Percentiles rank a stretch among this genome's conserved stretches.
These are phyloP conservation scores for Patella depressa DNA, from an alignment of 2,888 invertebrate genomes.

Conservation along the genomic window DNA sequence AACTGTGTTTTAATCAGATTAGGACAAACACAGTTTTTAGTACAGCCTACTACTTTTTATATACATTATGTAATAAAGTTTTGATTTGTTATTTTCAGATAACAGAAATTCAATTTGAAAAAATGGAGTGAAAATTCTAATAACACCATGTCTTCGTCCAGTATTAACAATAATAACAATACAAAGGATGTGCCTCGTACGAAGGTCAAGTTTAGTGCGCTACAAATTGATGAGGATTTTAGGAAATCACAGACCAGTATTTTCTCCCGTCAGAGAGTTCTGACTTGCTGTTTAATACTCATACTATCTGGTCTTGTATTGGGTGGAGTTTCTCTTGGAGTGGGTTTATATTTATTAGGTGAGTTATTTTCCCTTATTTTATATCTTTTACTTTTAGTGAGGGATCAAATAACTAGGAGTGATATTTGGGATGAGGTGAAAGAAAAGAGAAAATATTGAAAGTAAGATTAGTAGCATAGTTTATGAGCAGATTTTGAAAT, in stretches of 20 bases:
- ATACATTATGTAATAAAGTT: too few relatives aligned
- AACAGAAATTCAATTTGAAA: too few relatives aligned
- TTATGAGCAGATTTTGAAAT: too few relatives aligned
- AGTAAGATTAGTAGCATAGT: too few relatives aligned
- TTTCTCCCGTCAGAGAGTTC: neutral
- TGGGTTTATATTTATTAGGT: conserved; percentile 9
- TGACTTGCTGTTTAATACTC: neutral
- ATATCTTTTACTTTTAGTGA: neutral
- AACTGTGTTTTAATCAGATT: too few relatives aligned
- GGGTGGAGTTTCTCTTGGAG: neutral
- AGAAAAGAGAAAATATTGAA: too few relatives aligned
- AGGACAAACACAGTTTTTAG: too few relatives aligned
- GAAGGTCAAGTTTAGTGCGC: neutral
- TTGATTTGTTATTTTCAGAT: too few relatives aligned
- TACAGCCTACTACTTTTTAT: too few relatives aligned
- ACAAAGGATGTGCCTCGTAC: neutral
- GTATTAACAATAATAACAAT: neutral
- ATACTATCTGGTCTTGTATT: neutral
- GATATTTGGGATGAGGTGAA: too few relatives aligned
- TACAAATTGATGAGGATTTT: neutral
- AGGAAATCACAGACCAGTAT: neutral
- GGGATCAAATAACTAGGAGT: too few relatives aligned
- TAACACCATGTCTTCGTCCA: neutral
- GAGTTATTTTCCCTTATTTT: neutral
- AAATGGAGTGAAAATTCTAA: too few relatives aligned